Percentiles rank a stretch among this genome's conserved stretches.
Conservation (phyloP, 2,888 invertebrate genomes). For the Aleiodes leptofemur region DNA sequence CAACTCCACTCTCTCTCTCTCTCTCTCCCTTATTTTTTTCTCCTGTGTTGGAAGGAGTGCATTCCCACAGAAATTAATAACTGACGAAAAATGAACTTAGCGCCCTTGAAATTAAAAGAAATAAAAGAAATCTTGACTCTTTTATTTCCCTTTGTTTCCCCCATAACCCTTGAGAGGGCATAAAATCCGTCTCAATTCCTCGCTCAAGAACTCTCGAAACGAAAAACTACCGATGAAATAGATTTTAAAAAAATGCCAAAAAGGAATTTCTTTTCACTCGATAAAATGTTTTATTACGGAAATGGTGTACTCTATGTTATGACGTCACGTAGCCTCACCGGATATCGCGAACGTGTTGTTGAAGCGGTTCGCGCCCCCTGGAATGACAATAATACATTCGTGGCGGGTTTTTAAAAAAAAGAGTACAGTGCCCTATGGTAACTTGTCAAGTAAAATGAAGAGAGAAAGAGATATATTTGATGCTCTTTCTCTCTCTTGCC, state of each 20-base stretch:
- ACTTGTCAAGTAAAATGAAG: conserved; percentile 31
- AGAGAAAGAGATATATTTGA: conserved; percentile 58
- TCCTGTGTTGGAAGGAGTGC: neutral
- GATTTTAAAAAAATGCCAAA: conserved; percentile 6
- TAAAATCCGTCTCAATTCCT: neutral
- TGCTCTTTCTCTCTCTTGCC: conserved; percentile 42
- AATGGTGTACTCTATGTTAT: conserved; percentile 55
- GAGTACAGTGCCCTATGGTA: conserved; percentile 29
- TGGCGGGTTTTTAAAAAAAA: conserved; percentile 30
- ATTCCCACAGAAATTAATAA: no score
- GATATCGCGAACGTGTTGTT: conserved; percentile 72
- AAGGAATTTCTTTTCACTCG: conserved; percentile 26
- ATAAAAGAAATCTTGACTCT: neutral
- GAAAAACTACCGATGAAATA: neutral
- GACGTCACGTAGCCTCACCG: conserved; percentile 73
- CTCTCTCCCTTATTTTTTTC: conserved; percentile 2
- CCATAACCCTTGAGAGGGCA: no score
- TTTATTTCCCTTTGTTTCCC: neutral
- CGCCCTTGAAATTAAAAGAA: neutral
- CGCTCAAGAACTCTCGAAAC: neutral
- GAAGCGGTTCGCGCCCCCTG: conserved; percentile 63
- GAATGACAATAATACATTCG: conserved; percentile 69
- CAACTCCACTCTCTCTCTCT: neutral
- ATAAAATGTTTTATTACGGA: conserved; percentile 45
- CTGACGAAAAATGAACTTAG: no score